Base-by-base conservation (phyloP, 1,140 invertebrate species). In the Antheraea mylitta region DNA sequence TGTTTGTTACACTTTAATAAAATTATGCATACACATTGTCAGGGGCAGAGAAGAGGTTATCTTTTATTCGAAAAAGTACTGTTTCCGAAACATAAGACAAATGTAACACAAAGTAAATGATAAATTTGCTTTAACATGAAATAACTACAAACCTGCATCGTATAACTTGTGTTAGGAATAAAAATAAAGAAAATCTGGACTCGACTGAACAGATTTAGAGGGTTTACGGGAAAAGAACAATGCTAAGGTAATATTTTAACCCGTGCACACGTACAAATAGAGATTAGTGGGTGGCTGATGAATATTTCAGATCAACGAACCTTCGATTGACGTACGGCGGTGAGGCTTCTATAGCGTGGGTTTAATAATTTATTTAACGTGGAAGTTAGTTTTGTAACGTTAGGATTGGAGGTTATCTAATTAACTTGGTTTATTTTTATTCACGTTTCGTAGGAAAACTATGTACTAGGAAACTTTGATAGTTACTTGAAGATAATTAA, bases 221-320 rank as follows among this genome's bases (percentile, higher is more conserved):
- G 45, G 45, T 53, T 13, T 13, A 13, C 16, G 45, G 10, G 13
- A n/a, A n/a, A n/a, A 53, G 45, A 53, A 2, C 45, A 13, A 16
- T 53, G 11, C 45, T 16, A 6, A 53, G 13, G 45, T 53, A 53
- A 53, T 53, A 53, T 53, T 53, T 53, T 53, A 53, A 53, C 45
- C 45, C 11, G 45, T n/a, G 45, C 45, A 13, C 45, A 53, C 45
- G 45, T 53, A 53, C 45, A 53, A 53, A 53, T 53, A 53, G 9
- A 53, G 45, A 53, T 53, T 53, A 53, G 45, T 16, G 45, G 45
- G 10, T 53, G 45, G 45, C 16, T 13, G 45, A 53, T 53, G 45
- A 53, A 53, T 53, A 53, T 53, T 53, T 53, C 45, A 53, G 45
- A 53, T n/a, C 9, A 13, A 53, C 45, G 45, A 53, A 53, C 45